Percentiles rank a stretch among this genome's conserved stretches.
Conservation (phyloP, 2,113 vertebrate species). For the Cochlearius cochlearius region DNA sequence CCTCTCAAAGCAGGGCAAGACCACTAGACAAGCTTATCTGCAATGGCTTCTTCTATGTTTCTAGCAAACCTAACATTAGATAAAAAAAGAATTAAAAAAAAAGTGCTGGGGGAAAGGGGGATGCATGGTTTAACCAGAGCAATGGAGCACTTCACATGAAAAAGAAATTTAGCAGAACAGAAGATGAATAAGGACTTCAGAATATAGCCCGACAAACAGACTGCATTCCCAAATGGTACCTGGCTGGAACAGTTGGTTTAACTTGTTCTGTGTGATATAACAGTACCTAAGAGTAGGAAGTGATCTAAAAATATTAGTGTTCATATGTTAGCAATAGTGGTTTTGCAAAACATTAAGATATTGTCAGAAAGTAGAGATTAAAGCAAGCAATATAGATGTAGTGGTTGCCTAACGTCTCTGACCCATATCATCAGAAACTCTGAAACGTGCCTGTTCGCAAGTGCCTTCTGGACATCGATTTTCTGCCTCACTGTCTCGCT, state of each 20-base stretch:
- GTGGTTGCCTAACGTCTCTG: background rate
- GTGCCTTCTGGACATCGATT: background rate
- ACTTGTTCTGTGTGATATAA: conserved; percentile 5
- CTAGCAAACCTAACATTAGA: background rate
- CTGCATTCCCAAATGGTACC: background rate
- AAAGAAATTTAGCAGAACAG: background rate
- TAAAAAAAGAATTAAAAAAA: background rate
- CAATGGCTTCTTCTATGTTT: background rate
- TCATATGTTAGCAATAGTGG: background rate
- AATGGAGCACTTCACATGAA: background rate
- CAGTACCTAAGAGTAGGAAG: background rate
- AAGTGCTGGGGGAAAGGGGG: background rate
- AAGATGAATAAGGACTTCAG: background rate
- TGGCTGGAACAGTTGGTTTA: conserved; percentile 33
- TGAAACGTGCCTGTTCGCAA: background rate
- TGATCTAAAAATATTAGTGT: conserved; percentile 6
- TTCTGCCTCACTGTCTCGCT: background rate
- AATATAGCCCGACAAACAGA: background rate
- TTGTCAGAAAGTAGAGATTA: conserved; percentile 1
- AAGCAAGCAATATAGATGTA: background rate
- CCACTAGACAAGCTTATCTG: background rate
- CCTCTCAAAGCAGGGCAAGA: background rate
- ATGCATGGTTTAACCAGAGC: background rate
- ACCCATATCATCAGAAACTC: background rate
- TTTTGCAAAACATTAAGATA: conserved; percentile 37